Evolutionary conservation across 2,888 invertebrate species (phyloP).

Genomic region (Athalia rosae): DNA sequence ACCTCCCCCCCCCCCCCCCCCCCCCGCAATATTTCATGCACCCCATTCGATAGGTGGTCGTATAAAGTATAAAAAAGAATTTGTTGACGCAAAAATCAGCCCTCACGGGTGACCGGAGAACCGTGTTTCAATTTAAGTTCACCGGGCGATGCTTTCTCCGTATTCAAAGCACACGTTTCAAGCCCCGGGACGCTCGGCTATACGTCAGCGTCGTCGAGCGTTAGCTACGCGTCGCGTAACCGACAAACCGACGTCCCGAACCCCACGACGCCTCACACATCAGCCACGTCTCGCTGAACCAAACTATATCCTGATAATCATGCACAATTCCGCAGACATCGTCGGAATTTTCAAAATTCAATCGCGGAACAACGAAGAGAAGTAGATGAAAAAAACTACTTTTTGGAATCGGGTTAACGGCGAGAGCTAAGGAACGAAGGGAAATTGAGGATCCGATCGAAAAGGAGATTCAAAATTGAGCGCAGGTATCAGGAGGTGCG

Average conservation of each 20-base stretch:
- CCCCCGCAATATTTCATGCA: constrained; percentile 2
- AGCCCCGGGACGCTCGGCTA: constrained; percentile 56
- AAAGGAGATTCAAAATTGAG: constrained; percentile 2
- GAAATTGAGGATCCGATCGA: constrained; percentile 5
- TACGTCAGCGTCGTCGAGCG: constrained; percentile 61
- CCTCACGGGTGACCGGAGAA: constrained; percentile 31
- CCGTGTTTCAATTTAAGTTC: constrained; percentile 35
- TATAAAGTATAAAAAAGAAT: constrained; percentile 20
- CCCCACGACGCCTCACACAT: constrained; percentile 60
- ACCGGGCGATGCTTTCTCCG: constrained; percentile 19
- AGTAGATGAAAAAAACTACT: neutral
- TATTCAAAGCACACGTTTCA: constrained; percentile 36
- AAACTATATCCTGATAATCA: constrained; percentile 14
- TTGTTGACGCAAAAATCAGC: constrained; percentile 32
- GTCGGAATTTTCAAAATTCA: neutral
- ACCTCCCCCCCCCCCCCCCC: constrained; percentile 27
- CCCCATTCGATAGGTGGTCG: neutral
- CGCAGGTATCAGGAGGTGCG: constrained; percentile 9
- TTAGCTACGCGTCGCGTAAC: constrained; percentile 60
- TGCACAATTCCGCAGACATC: neutral
- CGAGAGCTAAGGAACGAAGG: too few relatives aligned
- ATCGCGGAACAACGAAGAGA: neutral
- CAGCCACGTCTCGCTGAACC: constrained; percentile 49
- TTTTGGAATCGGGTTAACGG: too few relatives aligned
- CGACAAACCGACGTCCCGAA: constrained; percentile 58